Conservation (phyloP, 1,140 invertebrate genomes). For the Calliphora vicina region DNA sequence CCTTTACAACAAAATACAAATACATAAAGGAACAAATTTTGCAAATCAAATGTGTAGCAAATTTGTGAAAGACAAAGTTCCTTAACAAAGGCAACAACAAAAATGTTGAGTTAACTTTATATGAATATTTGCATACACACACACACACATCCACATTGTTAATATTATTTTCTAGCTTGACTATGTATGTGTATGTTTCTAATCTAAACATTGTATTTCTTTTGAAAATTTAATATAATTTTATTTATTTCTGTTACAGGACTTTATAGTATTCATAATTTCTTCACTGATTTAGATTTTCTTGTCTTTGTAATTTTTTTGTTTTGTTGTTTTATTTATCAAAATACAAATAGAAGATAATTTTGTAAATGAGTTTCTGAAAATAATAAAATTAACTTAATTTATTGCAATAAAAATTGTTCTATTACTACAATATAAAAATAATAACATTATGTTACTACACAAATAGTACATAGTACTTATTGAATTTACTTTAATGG, state of each 20-base stretch:
- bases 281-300: not conserved
- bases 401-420: too few relatives aligned
- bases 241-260: not conserved
- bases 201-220: not conserved
- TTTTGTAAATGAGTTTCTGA: too few relatives aligned
- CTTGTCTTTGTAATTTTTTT: too few relatives aligned
- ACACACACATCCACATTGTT: not conserved
- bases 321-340: too few relatives aligned
- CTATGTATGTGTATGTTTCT: not conserved
- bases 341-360: not conserved
- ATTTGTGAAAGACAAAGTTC: not conserved
- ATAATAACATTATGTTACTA: too few relatives aligned
- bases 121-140: too few relatives aligned
- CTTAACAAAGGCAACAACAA: not conserved
- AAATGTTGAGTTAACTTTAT: too few relatives aligned
- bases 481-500: too few relatives aligned
- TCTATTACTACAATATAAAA: too few relatives aligned
- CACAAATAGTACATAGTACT: too few relatives aligned
- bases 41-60: too few relatives aligned
- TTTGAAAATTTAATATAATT: not conserved
- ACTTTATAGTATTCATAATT: not conserved
- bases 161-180: not conserved
- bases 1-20: not conserved
- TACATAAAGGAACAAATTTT: not conserved
- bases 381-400: too few relatives aligned